phyloP scores from a whole-genome alignment of 2,797 vertebrate genomes.

The Poeciliopsis infans region DNA sequence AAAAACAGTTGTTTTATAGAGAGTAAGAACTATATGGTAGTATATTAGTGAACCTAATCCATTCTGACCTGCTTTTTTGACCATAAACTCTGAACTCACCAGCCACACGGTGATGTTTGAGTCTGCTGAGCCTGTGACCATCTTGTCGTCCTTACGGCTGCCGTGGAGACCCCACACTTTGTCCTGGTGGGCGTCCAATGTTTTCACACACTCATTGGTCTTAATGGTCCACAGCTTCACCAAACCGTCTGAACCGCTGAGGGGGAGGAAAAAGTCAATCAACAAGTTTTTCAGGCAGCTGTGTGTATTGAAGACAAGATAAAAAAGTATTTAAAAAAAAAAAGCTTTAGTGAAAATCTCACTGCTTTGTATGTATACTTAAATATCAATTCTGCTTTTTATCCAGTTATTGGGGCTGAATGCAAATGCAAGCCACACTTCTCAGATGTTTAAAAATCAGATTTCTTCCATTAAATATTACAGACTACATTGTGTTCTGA shows the following conservation, averaged over 20 bases:
- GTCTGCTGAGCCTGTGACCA: conserved; percentile 91
- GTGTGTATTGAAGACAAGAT: no score
- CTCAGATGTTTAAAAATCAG: not conserved
- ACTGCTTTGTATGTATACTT: not conserved
- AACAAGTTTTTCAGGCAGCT: not conserved
- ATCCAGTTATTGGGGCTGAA: not conserved
- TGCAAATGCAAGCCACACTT: no score
- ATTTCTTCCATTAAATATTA: not conserved
- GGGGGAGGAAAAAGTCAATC: not conserved
- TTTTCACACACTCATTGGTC: conserved; percentile 93
- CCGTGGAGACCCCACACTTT: conserved; percentile 97
- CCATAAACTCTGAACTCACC: conserved; percentile 70
- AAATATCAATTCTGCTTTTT: not conserved
- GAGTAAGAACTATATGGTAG: not conserved
- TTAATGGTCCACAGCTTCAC: conserved; percentile 98
- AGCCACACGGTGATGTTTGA: conserved; percentile 90
- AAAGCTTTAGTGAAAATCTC: not conserved
- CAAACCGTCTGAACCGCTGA: conserved; percentile 92
- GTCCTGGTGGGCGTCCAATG: conserved; percentile 91
- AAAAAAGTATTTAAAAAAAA: not conserved
- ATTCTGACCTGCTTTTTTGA: not conserved
- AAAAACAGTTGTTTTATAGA: not conserved
- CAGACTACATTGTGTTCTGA: not conserved
- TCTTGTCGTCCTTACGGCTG: conserved; percentile 83
- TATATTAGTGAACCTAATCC: not conserved